Percentiles rank a stretch among this genome's conserved stretches.
Conservation (phyloP, 1,140 invertebrate species). For the Dolichoris vasculosae region DNA sequence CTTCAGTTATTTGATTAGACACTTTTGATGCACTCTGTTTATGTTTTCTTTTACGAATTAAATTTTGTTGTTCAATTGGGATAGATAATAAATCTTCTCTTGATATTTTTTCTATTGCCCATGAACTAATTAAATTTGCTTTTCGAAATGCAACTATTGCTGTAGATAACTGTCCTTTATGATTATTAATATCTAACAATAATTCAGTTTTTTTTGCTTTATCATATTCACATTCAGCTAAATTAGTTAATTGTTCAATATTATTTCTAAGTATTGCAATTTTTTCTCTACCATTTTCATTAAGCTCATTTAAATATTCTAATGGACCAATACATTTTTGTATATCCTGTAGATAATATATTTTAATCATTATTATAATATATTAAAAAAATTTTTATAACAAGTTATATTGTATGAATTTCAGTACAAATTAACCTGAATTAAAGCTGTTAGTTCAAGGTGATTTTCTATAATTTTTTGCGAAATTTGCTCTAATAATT, state of each 20-base stretch:
- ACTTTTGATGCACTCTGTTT: slow-evolving; percentile 79
- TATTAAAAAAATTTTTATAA: slow-evolving; percentile 23
- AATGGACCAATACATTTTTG: slow-evolving; percentile 80
- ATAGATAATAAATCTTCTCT: slow-evolving; percentile 81
- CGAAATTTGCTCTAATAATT: slow-evolving; percentile 62
- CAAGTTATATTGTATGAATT: neutral
- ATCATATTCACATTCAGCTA: slow-evolving; percentile 78
- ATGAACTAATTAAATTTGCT: slow-evolving; percentile 83
- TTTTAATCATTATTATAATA: slow-evolving; percentile 25
- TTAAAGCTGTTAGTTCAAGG: slow-evolving; percentile 84
- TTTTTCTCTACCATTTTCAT: slow-evolving; percentile 82
- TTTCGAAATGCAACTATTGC: slow-evolving; percentile 85
- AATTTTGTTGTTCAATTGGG: slow-evolving; percentile 76
- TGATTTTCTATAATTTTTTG: slow-evolving; percentile 83
- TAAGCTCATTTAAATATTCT: slow-evolving; percentile 81
- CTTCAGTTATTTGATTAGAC: slow-evolving; percentile 86
- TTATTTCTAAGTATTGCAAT: slow-evolving; percentile 79
- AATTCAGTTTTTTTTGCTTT: slow-evolving; percentile 79
- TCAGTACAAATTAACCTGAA: slow-evolving; percentile 78
- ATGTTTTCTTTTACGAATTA: slow-evolving; percentile 79
- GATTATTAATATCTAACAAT: slow-evolving; percentile 79
- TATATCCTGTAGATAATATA: slow-evolving; percentile 80
- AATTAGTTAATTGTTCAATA: slow-evolving; percentile 80
- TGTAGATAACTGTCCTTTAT: slow-evolving; percentile 81
- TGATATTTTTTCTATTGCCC: slow-evolving; percentile 83